Conservation (phyloP, 1,140 invertebrate genomes). For the Bombus confusus region DNA sequence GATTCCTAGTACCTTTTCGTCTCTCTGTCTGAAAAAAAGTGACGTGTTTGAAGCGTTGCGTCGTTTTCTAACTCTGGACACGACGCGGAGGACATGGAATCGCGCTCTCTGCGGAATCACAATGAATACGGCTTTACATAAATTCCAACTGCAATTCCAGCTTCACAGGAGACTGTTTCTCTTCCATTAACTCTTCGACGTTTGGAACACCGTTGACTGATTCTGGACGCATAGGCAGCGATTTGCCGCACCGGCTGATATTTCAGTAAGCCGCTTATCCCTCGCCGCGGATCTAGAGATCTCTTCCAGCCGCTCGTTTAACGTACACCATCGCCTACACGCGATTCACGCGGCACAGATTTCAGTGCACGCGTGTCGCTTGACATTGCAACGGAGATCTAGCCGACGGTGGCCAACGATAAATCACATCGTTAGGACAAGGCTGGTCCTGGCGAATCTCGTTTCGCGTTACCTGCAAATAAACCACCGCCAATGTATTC, state of each 20-base stretch:
- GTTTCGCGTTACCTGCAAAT: conserved; percentile 63
- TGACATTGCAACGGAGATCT: conserved; percentile 45
- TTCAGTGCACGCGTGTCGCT: conserved; percentile 31
- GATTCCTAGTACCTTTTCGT: neutral
- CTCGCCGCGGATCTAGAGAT: conserved; percentile 56
- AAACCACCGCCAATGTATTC: conserved; percentile 53
- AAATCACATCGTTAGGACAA: conserved; percentile 71
- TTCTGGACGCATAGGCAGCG: conserved; percentile 36
- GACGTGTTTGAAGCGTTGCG: too few species aligned
- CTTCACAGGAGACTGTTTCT: conserved; percentile 13
- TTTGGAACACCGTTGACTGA: conserved; percentile 35
- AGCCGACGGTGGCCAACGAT: conserved; percentile 59
- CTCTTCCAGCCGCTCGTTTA: conserved; percentile 32
- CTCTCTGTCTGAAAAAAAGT: neutral
- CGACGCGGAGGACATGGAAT: neutral
- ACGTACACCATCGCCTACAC: conserved; percentile 14
- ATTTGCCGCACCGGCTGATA: conserved; percentile 52
- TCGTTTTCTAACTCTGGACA: too few species aligned
- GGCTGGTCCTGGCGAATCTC: conserved; percentile 41
- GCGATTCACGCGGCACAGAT: neutral
- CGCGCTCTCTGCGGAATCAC: neutral
- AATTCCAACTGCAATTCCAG: neutral
- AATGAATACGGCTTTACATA: neutral
- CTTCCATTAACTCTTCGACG: conserved; percentile 38
- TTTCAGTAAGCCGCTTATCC: conserved; percentile 64